Evolutionary conservation across 2,888 invertebrate species (phyloP), one percentile per base, ranked within the genome.

Genomic region (Microchrysa polita): DNA sequence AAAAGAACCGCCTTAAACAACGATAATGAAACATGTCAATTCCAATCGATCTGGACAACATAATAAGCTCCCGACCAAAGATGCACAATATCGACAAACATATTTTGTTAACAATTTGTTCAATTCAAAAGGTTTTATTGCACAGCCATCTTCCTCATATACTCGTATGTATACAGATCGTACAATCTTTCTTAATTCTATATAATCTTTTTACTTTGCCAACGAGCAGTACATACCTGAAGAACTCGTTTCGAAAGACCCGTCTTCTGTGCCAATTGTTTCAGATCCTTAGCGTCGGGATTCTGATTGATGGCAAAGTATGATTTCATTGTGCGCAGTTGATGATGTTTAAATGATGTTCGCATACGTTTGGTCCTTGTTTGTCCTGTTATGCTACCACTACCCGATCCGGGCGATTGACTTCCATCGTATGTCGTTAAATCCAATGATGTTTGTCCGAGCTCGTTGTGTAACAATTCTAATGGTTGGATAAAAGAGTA

Each of bases 281-380:
- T 97, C 76, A 98, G 87, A 82, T 98, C 97, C 83, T 98, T 98
- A 65, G 97, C 96, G 81, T 98, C 98, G 0, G 98, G 98, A 84
- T 98, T 98, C 86, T 98, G 97, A 86, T 98, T 98, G 81, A 97
- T 92, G 27, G 94, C 92, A 83, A 98, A 98, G 85, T 97, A 97
- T 16, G 94, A 94, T 86, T 97, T 98, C 97, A 98, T 97, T 59
- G 96, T 96, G 73, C 96, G 87, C 67, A 98, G 88, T 84, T 98
- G 97, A 83, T 97, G 96, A 83, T 97, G 97, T 83, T 98, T 98
- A 88, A 98, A 98, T 79, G 96, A 96, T 59, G 97, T 98, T 72
- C 97, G 88, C 94, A 97, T 96, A 73, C 97, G 89, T 84, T 98
- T 98, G 53, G 93, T 92, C 75, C 94, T 76, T 74, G 77, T 55